Evolutionary conservation across 1,140 invertebrate genomes (phyloP).

Genomic region (Coelopa frigida): DNA sequence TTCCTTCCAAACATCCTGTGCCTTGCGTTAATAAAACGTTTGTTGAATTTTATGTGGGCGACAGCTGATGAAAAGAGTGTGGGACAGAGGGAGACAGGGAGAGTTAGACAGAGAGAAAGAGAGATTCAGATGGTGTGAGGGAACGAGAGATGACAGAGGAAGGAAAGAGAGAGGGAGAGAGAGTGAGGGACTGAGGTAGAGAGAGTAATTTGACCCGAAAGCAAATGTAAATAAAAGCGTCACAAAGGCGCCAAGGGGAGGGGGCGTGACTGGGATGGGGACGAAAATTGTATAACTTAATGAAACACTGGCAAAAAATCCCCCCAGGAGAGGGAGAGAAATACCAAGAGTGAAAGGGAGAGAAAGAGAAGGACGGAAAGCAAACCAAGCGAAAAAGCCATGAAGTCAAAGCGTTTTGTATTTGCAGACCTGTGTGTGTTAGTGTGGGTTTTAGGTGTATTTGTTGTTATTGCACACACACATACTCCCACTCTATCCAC

Average conservation of each 20-base stretch:
- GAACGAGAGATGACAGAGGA: neutral
- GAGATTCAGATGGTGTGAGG: neutral
- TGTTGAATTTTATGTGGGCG: too few species aligned
- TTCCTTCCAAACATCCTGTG: too few species aligned
- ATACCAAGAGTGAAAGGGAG: too few species aligned
- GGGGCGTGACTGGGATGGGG: neutral
- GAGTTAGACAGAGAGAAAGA: neutral
- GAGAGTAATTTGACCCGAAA: conserved; percentile 18
- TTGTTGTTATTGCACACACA: too few species aligned
- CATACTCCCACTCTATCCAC: too few species aligned
- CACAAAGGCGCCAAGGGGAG: neutral
- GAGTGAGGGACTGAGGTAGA: neutral
- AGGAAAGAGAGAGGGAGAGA: neutral
- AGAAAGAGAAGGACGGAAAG: too few species aligned
- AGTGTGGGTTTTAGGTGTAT: too few species aligned
- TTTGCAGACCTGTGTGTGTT: too few species aligned
- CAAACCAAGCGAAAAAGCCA: conserved; percentile 7
- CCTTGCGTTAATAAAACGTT: too few species aligned
- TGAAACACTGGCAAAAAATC: conserved; percentile 15
- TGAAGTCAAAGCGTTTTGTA: too few species aligned
- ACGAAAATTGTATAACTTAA: conserved; percentile 14
- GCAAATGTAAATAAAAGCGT: conserved; percentile 18
- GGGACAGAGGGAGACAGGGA: neutral
- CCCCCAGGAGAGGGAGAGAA: too few species aligned
- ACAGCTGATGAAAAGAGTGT: neutral